phyloP scores from a whole-genome alignment of 2,888 invertebrate species.

The Brachyopa scutellaris region DNA sequence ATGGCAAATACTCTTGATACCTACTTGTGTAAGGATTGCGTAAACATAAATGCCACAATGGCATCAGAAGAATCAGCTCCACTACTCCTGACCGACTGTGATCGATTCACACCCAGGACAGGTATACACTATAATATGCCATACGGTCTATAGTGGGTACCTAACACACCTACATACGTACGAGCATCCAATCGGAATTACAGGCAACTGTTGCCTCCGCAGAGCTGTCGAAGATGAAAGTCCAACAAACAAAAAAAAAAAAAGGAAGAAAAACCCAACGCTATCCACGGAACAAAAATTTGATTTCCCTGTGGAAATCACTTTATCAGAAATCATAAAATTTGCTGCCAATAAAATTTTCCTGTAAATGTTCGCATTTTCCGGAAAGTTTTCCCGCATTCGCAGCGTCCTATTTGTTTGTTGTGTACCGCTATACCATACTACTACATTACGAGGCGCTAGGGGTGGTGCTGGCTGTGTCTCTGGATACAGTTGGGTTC shows the following conservation, averaged over 20 bases:
- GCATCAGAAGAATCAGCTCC: slow-evolving; percentile 39
- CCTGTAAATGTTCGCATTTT: slow-evolving; percentile 74
- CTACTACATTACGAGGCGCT: slow-evolving; percentile 38
- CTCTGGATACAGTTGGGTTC: slow-evolving; percentile 52
- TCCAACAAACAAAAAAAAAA: slow-evolving; percentile 19
- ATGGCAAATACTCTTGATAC: slow-evolving; percentile 32
- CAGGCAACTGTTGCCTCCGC: slow-evolving; percentile 46
- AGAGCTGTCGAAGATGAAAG: slow-evolving; percentile 54
- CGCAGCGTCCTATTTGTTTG: slow-evolving; percentile 13
- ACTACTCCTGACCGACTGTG: slow-evolving; percentile 52
- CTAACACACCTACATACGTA: not conserved
- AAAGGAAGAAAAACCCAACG: slow-evolving; percentile 31
- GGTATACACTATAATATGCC: slow-evolving; percentile 14
- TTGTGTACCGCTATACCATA: too few species aligned
- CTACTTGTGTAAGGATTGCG: slow-evolving; percentile 28
- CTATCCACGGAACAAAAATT: slow-evolving; percentile 72
- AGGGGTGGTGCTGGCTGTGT: slow-evolving; percentile 30
- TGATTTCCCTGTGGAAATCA: slow-evolving; percentile 80
- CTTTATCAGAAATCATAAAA: slow-evolving; percentile 81
- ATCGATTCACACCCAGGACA: slow-evolving; percentile 61
- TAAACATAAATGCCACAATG: slow-evolving; percentile 42
- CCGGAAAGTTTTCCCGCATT: slow-evolving; percentile 64
- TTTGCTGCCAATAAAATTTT: slow-evolving; percentile 77
- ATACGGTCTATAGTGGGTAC: not conserved
- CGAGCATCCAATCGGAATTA: slow-evolving; percentile 41